Conservation (phyloP, 1,140 invertebrate species). For the Steinernema feltiae region DNA sequence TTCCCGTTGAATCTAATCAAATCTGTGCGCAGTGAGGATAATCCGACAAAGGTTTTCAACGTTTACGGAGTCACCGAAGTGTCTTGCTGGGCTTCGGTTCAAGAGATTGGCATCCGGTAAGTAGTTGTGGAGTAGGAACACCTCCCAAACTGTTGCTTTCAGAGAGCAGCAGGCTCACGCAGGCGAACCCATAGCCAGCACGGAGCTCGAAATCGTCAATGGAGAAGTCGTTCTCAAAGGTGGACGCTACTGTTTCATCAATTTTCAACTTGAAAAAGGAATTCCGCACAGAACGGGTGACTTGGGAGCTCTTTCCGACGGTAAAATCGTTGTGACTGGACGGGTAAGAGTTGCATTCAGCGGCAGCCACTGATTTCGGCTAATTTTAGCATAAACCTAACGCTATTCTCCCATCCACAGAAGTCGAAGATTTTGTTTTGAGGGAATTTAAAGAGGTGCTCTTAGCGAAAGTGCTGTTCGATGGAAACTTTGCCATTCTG, state of each 20-base stretch:
- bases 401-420: constrained; percentile 2
- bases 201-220: neutral
- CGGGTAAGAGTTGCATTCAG: neutral
- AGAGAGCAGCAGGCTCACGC: neutral
- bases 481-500: neutral
- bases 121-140: too few relatives aligned
- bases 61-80: constrained; percentile 15
- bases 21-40: neutral
- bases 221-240: neutral
- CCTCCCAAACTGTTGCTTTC: neutral
- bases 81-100: constrained; percentile 10
- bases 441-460: neutral
- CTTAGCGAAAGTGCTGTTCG: neutral
- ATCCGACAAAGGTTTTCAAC: constrained; percentile 6
- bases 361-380: neutral
- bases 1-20: constrained; percentile 9
- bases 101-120: neutral
- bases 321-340: neutral
- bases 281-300: neutral
- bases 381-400: neutral
- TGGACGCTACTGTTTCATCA: neutral
- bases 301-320: neutral
- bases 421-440: neutral
- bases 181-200: neutral
- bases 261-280: neutral